phyloP scores from a whole-genome alignment of 2,113 vertebrate species.

The Entelurus aequoreus region DNA sequence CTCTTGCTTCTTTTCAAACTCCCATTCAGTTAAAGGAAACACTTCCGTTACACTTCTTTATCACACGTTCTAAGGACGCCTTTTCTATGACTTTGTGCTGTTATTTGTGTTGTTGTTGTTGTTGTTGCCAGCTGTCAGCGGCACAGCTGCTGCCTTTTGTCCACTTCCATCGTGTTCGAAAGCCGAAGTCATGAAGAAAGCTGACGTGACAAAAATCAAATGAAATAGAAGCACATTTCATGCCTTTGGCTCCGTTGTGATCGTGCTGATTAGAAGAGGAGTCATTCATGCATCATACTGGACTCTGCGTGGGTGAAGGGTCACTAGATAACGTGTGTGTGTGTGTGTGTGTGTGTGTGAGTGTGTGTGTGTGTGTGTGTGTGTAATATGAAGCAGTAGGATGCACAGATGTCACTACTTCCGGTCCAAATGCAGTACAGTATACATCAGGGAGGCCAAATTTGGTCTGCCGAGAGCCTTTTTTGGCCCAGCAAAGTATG shows the following conservation, averaged over 20 bases:
- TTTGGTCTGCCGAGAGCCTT: too few species aligned
- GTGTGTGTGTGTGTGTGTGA: conserved; percentile 8
- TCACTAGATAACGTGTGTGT: neutral
- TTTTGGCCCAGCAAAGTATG: too few species aligned
- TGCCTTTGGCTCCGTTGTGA: neutral
- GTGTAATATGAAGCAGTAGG: conserved; percentile 4
- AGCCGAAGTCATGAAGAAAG: neutral
- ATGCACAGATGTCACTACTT: conserved; percentile 46
- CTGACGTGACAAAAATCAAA: conserved; percentile 32
- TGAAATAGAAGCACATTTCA: conserved; percentile 24
- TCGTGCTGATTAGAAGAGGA: neutral
- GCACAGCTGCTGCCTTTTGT: conserved; percentile 55
- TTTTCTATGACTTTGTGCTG: conserved; percentile 2
- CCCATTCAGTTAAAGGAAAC: neutral
- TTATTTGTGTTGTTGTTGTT: conserved; percentile 42
- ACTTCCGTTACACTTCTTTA: conserved; percentile 14
- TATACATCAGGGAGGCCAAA: too few species aligned
- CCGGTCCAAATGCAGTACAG: neutral
- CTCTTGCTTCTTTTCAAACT: neutral
- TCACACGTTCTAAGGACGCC: too few species aligned
- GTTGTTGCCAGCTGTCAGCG: conserved; percentile 60
- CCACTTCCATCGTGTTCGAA: neutral
- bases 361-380: neutral
- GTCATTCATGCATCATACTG: neutral
- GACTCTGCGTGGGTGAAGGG: conserved; percentile 8